These are phyloP conservation scores for Porites evermanni DNA, from an alignment of 92 coral and sea anemone genomes.

Conservation along the genomic window DNA sequence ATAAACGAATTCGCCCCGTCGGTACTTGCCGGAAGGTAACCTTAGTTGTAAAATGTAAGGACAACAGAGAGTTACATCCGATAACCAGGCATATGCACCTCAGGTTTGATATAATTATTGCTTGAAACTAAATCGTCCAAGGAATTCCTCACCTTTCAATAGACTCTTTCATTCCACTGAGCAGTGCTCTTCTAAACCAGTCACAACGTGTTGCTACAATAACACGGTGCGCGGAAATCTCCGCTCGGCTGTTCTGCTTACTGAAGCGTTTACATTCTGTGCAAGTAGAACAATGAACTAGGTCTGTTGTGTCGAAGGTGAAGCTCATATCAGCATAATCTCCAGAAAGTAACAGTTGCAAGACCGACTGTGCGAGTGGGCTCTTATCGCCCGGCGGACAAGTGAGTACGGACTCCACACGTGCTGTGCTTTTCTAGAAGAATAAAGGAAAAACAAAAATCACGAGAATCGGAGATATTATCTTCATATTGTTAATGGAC, in stretches of 20 bases:
- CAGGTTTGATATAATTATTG: too few relatives aligned
- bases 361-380: slow-evolving; percentile 74
- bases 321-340: slow-evolving; percentile 87
- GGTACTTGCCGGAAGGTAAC: too few relatives aligned
- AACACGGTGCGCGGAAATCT: slow-evolving; percentile 88
- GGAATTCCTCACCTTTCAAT: slow-evolving; percentile 75
- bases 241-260: slow-evolving; percentile 2
- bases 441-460: background rate
- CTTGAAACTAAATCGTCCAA: background rate
- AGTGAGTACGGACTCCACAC: slow-evolving; percentile 47
- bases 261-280: slow-evolving; percentile 26
- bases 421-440: slow-evolving; percentile 27
- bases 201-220: slow-evolving; percentile 94
- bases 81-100: too few relatives aligned
- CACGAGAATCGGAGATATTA: too few relatives aligned
- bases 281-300: slow-evolving; percentile 26
- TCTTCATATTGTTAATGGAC: too few relatives aligned
- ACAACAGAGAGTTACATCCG: too few relatives aligned
- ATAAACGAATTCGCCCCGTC: too few relatives aligned
- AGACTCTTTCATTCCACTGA: slow-evolving; percentile 97
- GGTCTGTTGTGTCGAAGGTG: slow-evolving; percentile 19
- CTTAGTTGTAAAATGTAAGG: background rate
- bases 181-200: slow-evolving; percentile 93
- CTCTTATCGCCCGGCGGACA: slow-evolving; percentile 69
- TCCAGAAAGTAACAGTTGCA: slow-evolving; percentile 73